Base-by-base conservation (phyloP, 2,797 vertebrate species). In the Enteromius viviparus region DNA sequence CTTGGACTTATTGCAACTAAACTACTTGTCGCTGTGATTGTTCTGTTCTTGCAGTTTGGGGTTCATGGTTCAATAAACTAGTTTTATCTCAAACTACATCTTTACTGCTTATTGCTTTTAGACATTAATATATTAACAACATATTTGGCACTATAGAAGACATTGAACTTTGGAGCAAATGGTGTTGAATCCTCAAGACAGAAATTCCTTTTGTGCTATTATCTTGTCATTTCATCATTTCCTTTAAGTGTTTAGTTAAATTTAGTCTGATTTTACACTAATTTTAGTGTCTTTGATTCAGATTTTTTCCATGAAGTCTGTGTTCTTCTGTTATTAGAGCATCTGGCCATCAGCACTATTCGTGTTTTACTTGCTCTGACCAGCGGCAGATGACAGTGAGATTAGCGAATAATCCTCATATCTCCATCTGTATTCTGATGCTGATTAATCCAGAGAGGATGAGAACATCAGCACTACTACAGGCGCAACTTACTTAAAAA, bases 381-480 rank as follows among this genome's bases (percentile, higher is more conserved):
- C 86, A 88, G 91, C 88, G 89, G 90, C 92, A 94, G 93, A 94
- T 95, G 93, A 94, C 91, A 91, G 93, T 92, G 92, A 80, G 93
- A 94, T 96, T 95, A 94, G 89, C 12, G 62, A 84, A 88, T 96
- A 95, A 96, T 96, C 93, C 90, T 94, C 92, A 94, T 94, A 93
- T 94, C 83, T 81, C 95, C 95, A 94, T 96, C 95, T 96, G 95
- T 89, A 87, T 76, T 85, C 88, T 85, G 84, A 89, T 90, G 89
- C 91, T 88, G 89, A 94, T 93, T 90, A 93, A 94, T 90, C 87
- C 88, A 87, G 88, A 89, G 89, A 95, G 92, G 89, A 85, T 90
- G 91, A 83, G 90, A 90, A 93, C 93, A 94, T 92, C 92, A 93
- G 93, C 89, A 91, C 91, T 89, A 90, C 72, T 85, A 78, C 89